A percentile compares a stretch with the other conserved stretches of the same genome.
phyloP scores from a whole-genome alignment of 2,888 invertebrate species.

The Lampropteryx suffumata region DNA sequence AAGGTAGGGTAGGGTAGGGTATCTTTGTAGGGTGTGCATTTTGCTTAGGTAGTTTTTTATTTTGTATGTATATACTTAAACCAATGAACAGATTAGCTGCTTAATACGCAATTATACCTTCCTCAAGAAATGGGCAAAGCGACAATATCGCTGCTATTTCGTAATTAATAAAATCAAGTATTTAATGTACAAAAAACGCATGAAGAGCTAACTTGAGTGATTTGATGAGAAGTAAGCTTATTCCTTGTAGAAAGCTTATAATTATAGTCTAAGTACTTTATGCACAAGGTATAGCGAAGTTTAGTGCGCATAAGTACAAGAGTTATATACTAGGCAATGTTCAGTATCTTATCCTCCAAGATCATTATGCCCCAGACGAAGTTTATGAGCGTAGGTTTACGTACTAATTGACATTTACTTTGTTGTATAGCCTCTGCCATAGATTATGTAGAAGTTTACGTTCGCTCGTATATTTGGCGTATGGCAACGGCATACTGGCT shows the following conservation, averaged over 20 bases:
- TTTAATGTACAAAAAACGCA: too few relatives aligned
- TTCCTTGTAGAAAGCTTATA: constrained; percentile 1
- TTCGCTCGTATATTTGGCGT: constrained; percentile 23
- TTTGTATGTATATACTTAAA: too few relatives aligned
- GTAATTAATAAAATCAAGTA: too few relatives aligned
- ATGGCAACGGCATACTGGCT: constrained; percentile 31
- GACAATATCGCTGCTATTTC: too few relatives aligned
- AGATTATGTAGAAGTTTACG: constrained; percentile 16
- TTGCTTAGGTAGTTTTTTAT: too few relatives aligned
- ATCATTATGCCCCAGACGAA: constrained; percentile 19
- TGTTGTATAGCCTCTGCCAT: constrained; percentile 15
- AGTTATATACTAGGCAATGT: constrained; percentile 2
- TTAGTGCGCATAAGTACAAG: constrained; percentile 7
- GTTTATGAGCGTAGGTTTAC: constrained; percentile 19
- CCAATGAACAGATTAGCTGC: too few relatives aligned
- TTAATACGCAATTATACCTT: too few relatives aligned
- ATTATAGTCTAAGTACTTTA: not conserved
- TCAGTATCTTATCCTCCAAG: constrained; percentile 18
- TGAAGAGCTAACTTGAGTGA: too few relatives aligned
- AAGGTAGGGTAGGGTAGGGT: too few relatives aligned
- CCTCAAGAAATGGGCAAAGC: too few relatives aligned
- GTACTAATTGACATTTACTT: constrained; percentile 20
- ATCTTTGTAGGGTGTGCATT: too few relatives aligned
- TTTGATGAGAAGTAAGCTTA: not conserved
- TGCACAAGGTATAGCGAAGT: constrained; percentile 2